Conservation (phyloP, 2,888 invertebrate genomes). For the Eumerus sabulonum region DNA sequence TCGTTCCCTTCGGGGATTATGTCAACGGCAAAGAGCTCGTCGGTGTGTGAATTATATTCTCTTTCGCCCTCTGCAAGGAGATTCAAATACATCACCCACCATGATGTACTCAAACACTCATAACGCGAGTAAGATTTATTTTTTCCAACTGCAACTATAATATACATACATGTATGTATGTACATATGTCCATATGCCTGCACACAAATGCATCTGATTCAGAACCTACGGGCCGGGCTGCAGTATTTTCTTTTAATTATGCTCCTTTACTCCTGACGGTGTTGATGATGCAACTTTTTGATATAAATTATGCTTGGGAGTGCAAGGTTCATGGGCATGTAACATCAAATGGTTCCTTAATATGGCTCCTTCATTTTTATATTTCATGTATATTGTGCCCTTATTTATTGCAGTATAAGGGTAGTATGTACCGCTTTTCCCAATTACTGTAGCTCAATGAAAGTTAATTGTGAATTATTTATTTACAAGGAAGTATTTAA, state of each 20-base stretch:
- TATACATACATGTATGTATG: too few relatives aligned
- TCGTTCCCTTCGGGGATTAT: constrained; percentile 61
- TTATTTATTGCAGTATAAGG: neutral
- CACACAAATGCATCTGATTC: too few relatives aligned
- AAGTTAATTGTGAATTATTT: constrained; percentile 21
- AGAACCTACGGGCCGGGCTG: constrained; percentile 38
- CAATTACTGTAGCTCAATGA: too few relatives aligned
- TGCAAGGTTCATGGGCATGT: constrained; percentile 13
- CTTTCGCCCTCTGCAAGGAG: constrained; percentile 46
- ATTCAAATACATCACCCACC: constrained; percentile 60
- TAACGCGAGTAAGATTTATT: constrained; percentile 59
- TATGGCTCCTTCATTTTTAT: constrained; percentile 32
- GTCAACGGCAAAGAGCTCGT: constrained; percentile 49
- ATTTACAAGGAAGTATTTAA: neutral
- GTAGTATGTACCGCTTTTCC: too few relatives aligned
- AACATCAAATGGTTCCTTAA: constrained; percentile 48
- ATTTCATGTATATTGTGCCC: constrained; percentile 29
- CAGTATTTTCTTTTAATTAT: constrained; percentile 54
- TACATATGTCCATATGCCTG: too few relatives aligned
- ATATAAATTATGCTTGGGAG: too few relatives aligned
- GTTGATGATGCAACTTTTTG: constrained; percentile 36
- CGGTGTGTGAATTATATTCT: constrained; percentile 58
- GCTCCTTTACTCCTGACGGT: constrained; percentile 41
- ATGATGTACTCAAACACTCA: constrained; percentile 46
- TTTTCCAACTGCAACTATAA: constrained; percentile 30